Conservation (phyloP, 2,797 vertebrate genomes). For the Hydrophis major region DNA sequence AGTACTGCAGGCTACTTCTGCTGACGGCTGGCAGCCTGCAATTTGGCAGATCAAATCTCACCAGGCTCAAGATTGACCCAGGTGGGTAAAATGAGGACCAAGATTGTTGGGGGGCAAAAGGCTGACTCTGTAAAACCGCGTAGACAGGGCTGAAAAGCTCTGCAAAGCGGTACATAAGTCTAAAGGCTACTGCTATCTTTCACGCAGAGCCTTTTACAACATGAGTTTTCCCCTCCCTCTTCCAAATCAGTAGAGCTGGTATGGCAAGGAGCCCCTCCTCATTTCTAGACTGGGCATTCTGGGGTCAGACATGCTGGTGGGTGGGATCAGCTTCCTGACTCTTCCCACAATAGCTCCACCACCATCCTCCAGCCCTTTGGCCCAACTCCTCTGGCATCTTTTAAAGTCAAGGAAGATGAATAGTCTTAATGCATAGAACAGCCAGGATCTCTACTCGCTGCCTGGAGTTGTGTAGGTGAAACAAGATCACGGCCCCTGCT, state of each 20-base stretch:
- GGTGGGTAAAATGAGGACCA: too few relatives aligned
- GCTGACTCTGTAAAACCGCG: too few relatives aligned
- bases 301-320: neutral
- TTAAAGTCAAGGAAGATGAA: conserved; percentile 11
- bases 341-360: neutral
- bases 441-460: neutral
- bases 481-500: neutral
- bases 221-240: neutral
- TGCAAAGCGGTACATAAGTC: too few relatives aligned
- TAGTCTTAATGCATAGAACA: conserved; percentile 6
- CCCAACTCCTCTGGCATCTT: neutral
- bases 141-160: too few relatives aligned
- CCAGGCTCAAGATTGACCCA: too few relatives aligned
- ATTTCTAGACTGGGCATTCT: too few relatives aligned
- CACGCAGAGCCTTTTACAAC: too few relatives aligned
- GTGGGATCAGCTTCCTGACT: neutral
- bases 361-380: neutral
- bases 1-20: too few relatives aligned
- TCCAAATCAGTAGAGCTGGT: neutral
- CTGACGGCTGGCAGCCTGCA: too few relatives aligned
- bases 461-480: conserved; percentile 23
- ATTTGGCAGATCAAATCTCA: too few relatives aligned
- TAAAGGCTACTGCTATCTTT: neutral
- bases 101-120: too few relatives aligned
- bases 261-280: neutral